Evolutionary conservation across 2,113 vertebrate genomes (phyloP).

Genomic region (Ailurus styani): DNA sequence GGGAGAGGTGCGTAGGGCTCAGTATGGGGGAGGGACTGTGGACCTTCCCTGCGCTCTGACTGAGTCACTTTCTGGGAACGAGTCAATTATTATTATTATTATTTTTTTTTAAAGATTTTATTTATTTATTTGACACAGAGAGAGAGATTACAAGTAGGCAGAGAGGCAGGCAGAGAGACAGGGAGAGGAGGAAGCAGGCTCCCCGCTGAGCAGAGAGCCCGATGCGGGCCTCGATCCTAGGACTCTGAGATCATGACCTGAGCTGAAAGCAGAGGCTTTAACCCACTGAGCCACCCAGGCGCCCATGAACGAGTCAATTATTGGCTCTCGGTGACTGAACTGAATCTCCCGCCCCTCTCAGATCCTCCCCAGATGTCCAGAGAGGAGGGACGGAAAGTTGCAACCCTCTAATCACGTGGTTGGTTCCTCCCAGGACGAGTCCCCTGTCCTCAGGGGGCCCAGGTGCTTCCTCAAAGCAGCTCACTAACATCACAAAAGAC

Average conservation of each 20-base stretch:
- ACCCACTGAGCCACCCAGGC: too few relatives aligned
- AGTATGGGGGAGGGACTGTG: fast-evolving
- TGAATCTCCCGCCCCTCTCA: neutral
- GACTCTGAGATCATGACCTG: too few relatives aligned
- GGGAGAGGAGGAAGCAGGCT: too few relatives aligned
- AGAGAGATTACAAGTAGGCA: too few relatives aligned
- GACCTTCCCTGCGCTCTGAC: neutral
- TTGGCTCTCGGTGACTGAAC: neutral
- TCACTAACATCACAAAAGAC: neutral
- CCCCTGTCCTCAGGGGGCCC: neutral
- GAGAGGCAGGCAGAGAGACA: too few relatives aligned
- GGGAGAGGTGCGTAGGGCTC: neutral
- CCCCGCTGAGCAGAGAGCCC: too few relatives aligned
- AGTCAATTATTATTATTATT: neutral
- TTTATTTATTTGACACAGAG: too few relatives aligned
- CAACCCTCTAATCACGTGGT: neutral
- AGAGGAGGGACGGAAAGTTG: neutral
- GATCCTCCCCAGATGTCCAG: neutral
- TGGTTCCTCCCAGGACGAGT: neutral
- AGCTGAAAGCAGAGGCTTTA: too few relatives aligned
- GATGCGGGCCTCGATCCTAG: too few relatives aligned
- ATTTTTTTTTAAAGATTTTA: too few relatives aligned
- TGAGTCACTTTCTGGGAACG: neutral
- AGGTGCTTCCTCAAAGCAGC: neutral
- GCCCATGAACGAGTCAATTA: neutral